Percentiles rank a stretch among this genome's conserved stretches.
Evolutionary conservation across 2,888 invertebrate species (phyloP).

Genomic region (Caenorhabditis parvicauda): DNA sequence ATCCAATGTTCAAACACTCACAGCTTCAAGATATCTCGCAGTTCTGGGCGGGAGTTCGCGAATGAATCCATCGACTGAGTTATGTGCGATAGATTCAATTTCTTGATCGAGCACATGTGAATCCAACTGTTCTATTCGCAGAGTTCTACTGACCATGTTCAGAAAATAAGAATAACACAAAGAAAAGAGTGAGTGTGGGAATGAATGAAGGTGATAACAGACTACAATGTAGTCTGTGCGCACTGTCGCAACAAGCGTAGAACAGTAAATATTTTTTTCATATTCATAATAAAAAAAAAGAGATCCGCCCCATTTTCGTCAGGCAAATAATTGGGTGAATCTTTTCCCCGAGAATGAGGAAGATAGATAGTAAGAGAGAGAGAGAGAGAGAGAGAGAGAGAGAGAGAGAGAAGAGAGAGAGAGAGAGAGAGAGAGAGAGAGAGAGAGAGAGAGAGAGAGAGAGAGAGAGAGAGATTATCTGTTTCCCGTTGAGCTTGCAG

Average conservation of each 20-base stretch:
- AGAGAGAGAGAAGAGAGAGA: too few species aligned
- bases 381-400: not conserved
- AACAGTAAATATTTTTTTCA: not conserved
- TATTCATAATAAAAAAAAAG: not conserved
- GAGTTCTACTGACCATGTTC: constrained; percentile 36
- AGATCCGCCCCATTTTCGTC: too few species aligned
- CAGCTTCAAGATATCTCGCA: constrained; percentile 16
- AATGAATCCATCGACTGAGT: constrained; percentile 58
- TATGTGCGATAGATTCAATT: constrained; percentile 56
- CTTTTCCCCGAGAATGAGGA: too few species aligned
- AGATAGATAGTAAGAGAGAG: not conserved
- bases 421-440: too few species aligned
- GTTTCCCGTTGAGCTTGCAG: not conserved
- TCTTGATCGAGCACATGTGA: constrained; percentile 62
- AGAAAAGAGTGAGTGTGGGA: not conserved
- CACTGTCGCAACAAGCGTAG: too few species aligned
- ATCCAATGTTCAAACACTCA: not conserved
- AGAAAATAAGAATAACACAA: not conserved
- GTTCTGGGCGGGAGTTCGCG: constrained; percentile 59
- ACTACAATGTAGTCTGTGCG: constrained; percentile 11
- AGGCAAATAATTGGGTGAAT: too few species aligned
- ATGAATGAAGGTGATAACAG: not conserved
- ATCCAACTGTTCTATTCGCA: constrained; percentile 52
- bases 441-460: too few species aligned
- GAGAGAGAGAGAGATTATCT: not conserved